Conservation (phyloP, 1,140 invertebrate genomes). For the Danaus melanippus region DNA sequence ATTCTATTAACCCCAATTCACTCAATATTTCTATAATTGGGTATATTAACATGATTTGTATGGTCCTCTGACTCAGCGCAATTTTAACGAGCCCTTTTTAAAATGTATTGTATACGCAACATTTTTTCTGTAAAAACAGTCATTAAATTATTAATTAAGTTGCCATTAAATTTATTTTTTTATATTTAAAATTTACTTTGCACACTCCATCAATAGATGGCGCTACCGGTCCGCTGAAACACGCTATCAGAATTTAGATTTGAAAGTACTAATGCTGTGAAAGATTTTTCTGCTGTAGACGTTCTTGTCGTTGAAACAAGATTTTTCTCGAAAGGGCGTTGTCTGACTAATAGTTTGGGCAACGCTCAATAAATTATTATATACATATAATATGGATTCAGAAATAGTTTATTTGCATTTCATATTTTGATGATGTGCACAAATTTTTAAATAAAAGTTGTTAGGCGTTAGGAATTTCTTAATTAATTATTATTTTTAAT, state of each 20-base stretch:
- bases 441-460: too few species aligned
- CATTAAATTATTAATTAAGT: too few species aligned
- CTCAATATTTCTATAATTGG: conserved; percentile 34
- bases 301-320: conserved; percentile 21
- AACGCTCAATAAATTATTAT: too few species aligned
- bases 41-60: conserved; percentile 42
- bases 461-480: too few species aligned
- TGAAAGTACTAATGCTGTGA: too few species aligned
- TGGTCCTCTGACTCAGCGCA: conserved; percentile 30
- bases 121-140: too few species aligned
- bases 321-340: conserved; percentile 23
- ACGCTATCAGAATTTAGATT: conserved; percentile 9
- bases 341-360: conserved; percentile 11
- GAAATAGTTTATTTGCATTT: too few species aligned
- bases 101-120: too few species aligned
- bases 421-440: too few species aligned
- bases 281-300: background rate
- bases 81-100: conserved; percentile 20
- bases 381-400: too few species aligned
- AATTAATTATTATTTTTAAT: too few species aligned
- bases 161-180: conserved; percentile 6
- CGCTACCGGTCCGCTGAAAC: conserved; percentile 10
- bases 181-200: conserved; percentile 3
- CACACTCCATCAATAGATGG: conserved; percentile 10
- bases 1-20: conserved; percentile 43